Conservation (phyloP, 2,113 vertebrate species). For the Cryptomyrus ogoouensis region DNA sequence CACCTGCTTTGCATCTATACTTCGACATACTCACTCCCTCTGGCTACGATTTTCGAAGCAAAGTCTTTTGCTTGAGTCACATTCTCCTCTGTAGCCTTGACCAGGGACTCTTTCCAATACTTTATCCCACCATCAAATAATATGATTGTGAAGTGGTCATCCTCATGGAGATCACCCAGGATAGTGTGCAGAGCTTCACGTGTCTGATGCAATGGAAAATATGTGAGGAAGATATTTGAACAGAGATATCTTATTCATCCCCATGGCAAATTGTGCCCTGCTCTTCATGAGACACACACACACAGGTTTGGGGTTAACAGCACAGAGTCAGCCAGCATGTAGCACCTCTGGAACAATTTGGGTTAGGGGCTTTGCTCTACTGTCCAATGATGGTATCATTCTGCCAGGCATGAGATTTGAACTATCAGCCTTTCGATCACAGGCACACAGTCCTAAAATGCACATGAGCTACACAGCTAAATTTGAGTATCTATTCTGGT, state of each 20-base stretch:
- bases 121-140: fast-evolving
- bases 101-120: slow-evolving; percentile 38
- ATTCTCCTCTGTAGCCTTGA: slow-evolving; percentile 48
- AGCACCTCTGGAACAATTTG: not conserved
- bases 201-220: slow-evolving; percentile 43
- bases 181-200: slow-evolving; percentile 52
- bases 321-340: not conserved
- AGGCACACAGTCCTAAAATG: too few relatives aligned
- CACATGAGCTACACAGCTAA: not conserved
- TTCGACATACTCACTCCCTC: slow-evolving; percentile 26
- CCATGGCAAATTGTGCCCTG: not conserved
- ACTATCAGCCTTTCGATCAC: too few relatives aligned
- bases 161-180: slow-evolving; percentile 50
- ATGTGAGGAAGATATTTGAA: not conserved
- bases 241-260: not conserved
- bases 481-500: not conserved
- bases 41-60: fast-evolving
- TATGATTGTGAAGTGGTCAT: slow-evolving; percentile 57
- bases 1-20: not conserved
- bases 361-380: not conserved
- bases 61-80: slow-evolving; percentile 34
- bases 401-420: too few relatives aligned
- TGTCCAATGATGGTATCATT: not conserved
- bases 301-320: not conserved
- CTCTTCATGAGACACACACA: not conserved